Base-by-base conservation (phyloP, 2,113 vertebrate genomes). In the Ameiurus melas region DNA sequence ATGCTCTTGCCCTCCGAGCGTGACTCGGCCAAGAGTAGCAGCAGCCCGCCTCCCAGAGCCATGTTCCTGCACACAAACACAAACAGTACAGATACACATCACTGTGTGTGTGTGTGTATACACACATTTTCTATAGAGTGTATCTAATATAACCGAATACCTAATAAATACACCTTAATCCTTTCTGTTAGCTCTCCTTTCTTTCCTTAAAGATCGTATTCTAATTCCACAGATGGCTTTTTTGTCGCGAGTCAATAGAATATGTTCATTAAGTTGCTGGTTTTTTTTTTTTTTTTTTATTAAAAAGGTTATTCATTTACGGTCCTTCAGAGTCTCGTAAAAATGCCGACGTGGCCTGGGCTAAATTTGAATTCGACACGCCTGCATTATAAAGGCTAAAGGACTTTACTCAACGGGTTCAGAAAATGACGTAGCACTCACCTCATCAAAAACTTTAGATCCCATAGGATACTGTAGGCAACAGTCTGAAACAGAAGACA, bases 391-490 rank as follows among this genome's bases (percentile, higher is more conserved):
- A 75, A 75, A 43, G 10, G 19, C 71, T 77, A 43, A 19, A 75
- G 33, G 71, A 43, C 36, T 36, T 10, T 1, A 64, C 9, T 51
- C 51, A 51, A 62, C 6, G 6, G 22, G 0, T 22, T 64, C 33
- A 16, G 1, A 33, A 77, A 14, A n/a, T 22, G 0, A 22, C 47
- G 9, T 39, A 5, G 51, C 2, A 91, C 97, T n/a, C 94, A 99
- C 98, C 98, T 98, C 98, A 99, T 98, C 95, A 99, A 91, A 94
- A 99, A 99, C 93, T 99, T 99, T 87, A 99, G 93, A 92, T 99
- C 98, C 98, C 98, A 99, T 90, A 99, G 93, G 93, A 99, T 99
- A 95, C 98, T 99, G 95, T 99, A 99, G 60, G 97, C 98, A 83
- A 99, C 95, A 6, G 98, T 99, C 98, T 99, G 91, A 89, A 66